Evolutionary conservation across 2,797 vertebrate species (phyloP).

Genomic region (Sebastes kiyomatsui): DNA sequence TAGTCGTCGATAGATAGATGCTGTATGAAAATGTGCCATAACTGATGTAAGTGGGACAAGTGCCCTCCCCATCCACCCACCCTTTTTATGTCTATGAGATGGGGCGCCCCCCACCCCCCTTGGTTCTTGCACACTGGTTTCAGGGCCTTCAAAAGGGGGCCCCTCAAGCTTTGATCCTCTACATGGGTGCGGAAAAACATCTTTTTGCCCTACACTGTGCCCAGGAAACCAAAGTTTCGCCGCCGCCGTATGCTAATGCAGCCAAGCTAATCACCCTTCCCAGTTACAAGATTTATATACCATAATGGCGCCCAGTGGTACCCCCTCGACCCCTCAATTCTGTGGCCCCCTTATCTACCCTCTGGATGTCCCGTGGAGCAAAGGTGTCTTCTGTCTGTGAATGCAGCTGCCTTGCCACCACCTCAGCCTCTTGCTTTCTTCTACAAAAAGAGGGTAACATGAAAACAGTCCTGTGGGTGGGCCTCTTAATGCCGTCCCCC

Average conservation of each 20-base stretch:
- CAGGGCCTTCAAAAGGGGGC: slow-evolving; percentile 95
- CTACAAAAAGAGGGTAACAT: slow-evolving; percentile 61
- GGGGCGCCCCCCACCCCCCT: slow-evolving; percentile 81
- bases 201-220: slow-evolving; percentile 86
- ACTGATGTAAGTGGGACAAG: slow-evolving; percentile 78
- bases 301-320: slow-evolving; percentile 62
- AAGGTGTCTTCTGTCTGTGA: slow-evolving; percentile 76
- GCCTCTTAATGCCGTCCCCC: slow-evolving; percentile 62
- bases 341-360: slow-evolving; percentile 65
- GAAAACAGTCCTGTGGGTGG: slow-evolving; percentile 76
- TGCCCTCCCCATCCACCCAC: slow-evolving; percentile 69
- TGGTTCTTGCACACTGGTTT: slow-evolving; percentile 88
- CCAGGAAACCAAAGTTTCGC: slow-evolving; percentile 82
- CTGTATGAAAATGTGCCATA: slow-evolving; percentile 77
- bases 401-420: slow-evolving; percentile 76
- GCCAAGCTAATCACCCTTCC: slow-evolving; percentile 77
- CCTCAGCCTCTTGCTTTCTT: slow-evolving; percentile 63
- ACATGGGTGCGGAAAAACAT: slow-evolving; percentile 86
- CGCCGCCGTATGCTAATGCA: slow-evolving; percentile 81
- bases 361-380: slow-evolving; percentile 64
- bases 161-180: slow-evolving; percentile 94
- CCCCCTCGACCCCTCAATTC: slow-evolving; percentile 49
- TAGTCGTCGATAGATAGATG: slow-evolving; percentile 67
- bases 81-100: slow-evolving; percentile 83
- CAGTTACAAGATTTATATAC: slow-evolving; percentile 80